A percentile compares a stretch with the other conserved stretches of the same genome.
These are phyloP conservation scores for Orius laevigatus DNA, from an alignment of 1,140 invertebrate genomes.

Conservation along the genomic window DNA sequence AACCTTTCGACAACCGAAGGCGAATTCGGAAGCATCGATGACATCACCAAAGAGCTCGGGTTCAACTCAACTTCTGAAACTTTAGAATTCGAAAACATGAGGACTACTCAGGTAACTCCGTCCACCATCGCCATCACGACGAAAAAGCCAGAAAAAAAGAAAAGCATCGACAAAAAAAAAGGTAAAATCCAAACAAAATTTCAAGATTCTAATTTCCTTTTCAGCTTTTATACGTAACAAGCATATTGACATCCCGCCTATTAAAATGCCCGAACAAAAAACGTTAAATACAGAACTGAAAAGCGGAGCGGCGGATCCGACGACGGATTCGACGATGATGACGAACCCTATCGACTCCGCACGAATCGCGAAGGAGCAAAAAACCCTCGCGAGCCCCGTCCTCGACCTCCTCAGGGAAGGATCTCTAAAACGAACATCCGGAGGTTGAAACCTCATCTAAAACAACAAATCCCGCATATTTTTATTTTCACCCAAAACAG, in stretches of 20 bases:
- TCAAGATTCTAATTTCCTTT: neutral
- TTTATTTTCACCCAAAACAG: neutral
- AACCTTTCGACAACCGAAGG: constrained; percentile 11
- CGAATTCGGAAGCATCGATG: constrained; percentile 2
- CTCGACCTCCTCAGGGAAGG: neutral
- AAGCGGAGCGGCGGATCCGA: neutral
- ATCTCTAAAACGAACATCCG: neutral
- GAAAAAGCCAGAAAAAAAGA: neutral
- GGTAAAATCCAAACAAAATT: neutral
- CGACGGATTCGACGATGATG: too few species aligned
- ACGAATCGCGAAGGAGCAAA: neutral
- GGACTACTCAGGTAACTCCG: neutral
- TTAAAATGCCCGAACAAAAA: neutral
- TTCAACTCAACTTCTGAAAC: neutral
- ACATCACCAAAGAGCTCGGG: constrained; percentile 4
- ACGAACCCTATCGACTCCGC: neutral
- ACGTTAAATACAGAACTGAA: neutral
- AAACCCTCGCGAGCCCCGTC: too few species aligned
- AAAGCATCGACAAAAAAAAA: neutral
- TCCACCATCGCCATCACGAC: neutral
- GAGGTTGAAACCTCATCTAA: neutral
- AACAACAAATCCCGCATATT: neutral
- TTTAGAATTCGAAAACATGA: neutral
- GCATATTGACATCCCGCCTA: too few species aligned
- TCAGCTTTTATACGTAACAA: too few species aligned